These are phyloP conservation scores for Germaria angustata DNA, from an alignment of 2,888 invertebrate genomes.

Conservation along the genomic window DNA sequence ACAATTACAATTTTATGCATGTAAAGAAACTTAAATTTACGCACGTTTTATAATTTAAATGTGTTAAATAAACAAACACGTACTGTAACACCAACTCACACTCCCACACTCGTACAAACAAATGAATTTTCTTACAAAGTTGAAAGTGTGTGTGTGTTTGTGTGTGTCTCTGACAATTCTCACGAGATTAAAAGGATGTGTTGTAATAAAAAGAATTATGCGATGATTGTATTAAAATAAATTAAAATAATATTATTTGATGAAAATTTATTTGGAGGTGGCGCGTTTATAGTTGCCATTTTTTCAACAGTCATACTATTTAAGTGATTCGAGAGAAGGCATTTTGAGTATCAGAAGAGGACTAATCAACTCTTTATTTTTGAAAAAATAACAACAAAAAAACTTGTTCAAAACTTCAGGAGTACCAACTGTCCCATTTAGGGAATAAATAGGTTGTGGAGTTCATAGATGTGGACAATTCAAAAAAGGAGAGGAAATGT, in stretches of 20 bases:
- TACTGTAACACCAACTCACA: not conserved
- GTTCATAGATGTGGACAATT: too few species aligned
- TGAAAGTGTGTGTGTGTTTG: not conserved
- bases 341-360: too few species aligned
- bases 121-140: not conserved
- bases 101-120: not conserved
- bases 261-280: not conserved
- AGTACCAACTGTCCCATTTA: too few species aligned
- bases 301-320: too few species aligned
- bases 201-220: constrained; percentile 12
- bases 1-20: constrained; percentile 53
- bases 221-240: constrained; percentile 38
- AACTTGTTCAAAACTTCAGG: too few species aligned
- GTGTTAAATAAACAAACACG: constrained; percentile 46
- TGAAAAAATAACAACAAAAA: too few species aligned
- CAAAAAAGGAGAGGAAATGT: too few species aligned
- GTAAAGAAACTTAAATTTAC: constrained; percentile 49
- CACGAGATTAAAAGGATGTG: not conserved
- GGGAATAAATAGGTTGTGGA: too few species aligned
- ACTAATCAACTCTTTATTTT: too few species aligned
- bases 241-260: not conserved
- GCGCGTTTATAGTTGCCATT: too few species aligned
- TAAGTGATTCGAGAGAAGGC: too few species aligned
- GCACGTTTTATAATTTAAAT: constrained; percentile 62
- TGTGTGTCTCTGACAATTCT: constrained; percentile 8